Conservation (phyloP, 2,797 vertebrate genomes). For the Malacoraja senta region DNA sequence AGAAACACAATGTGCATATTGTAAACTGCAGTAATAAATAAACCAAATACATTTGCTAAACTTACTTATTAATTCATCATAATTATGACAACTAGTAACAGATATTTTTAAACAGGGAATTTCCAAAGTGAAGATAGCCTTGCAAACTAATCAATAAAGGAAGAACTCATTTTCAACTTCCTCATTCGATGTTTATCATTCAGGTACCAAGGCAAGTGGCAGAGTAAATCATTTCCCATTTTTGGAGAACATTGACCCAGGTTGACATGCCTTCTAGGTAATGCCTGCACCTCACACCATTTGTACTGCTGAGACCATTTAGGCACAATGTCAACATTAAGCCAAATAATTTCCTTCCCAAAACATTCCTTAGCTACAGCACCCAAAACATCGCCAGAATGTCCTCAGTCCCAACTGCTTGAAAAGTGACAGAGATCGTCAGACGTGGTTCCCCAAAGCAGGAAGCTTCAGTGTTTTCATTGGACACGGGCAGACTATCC, state of each 20-base stretch:
- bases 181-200: too few species aligned
- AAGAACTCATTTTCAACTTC: not conserved
- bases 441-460: not conserved
- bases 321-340: not conserved
- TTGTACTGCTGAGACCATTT: not conserved
- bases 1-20: not conserved
- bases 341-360: not conserved
- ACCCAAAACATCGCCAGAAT: slow-evolving; percentile 1
- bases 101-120: not conserved
- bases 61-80: not conserved
- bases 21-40: not conserved
- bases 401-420: not conserved
- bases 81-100: not conserved
- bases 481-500: not conserved
- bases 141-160: not conserved
- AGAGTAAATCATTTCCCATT: not conserved
- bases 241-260: not conserved
- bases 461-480: slow-evolving; percentile 15
- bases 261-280: not conserved
- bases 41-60: not conserved
- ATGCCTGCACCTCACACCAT: not conserved
- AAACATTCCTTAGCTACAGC: slow-evolving; percentile 8
- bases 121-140: not conserved
- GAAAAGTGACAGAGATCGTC: not conserved
- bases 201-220: too few species aligned